Evolutionary conservation across 1,140 invertebrate genomes (phyloP).

Genomic region (Danaus plexippus): DNA sequence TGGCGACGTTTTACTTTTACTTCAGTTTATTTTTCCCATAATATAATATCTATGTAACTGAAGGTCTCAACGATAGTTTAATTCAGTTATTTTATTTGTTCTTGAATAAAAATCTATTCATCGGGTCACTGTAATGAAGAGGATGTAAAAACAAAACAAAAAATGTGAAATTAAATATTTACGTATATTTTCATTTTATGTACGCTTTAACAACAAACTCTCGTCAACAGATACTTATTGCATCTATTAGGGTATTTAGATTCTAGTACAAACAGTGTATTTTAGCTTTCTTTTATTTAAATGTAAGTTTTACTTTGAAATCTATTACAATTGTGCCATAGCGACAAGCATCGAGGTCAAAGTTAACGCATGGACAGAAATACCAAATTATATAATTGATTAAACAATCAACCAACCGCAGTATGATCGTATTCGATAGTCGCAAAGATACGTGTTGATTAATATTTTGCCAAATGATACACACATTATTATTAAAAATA

Average conservation of each 20-base stretch:
- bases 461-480: constrained; percentile 29
- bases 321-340: constrained; percentile 1
- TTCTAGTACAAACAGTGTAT: constrained; percentile 34
- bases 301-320: constrained; percentile 30
- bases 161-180: constrained; percentile 64
- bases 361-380: too few relatives aligned
- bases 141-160: constrained; percentile 31
- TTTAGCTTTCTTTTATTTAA: constrained; percentile 20
- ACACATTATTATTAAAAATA: constrained; percentile 47
- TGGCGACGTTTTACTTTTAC: too few relatives aligned
- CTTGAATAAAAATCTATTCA: not conserved
- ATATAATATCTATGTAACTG: too few relatives aligned
- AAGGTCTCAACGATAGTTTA: too few relatives aligned
- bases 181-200: constrained; percentile 66
- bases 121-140: not conserved
- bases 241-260: constrained; percentile 43
- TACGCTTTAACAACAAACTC: constrained; percentile 62
- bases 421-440: not conserved
- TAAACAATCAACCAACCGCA: too few relatives aligned
- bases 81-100: not conserved
- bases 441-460: constrained; percentile 38
- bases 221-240: constrained; percentile 56
- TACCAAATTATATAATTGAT: too few relatives aligned
- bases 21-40: too few relatives aligned
- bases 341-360: too few relatives aligned